Evolutionary conservation across 2,113 vertebrate species (phyloP).

Genomic region (Zosterops japonicus): DNA sequence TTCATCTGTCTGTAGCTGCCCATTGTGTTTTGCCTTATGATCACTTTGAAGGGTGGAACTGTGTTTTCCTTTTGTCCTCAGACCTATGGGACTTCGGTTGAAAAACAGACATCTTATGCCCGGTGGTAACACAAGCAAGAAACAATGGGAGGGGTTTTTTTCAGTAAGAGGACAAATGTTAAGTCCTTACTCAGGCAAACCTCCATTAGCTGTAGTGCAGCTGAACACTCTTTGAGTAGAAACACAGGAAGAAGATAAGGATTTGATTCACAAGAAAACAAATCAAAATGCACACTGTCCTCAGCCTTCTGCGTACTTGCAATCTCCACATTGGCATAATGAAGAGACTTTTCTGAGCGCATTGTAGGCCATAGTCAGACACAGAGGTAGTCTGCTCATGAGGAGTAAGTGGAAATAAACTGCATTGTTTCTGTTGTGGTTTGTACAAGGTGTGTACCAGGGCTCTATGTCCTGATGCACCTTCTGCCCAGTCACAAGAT

Average conservation of each 20-base stretch:
- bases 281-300: neutral
- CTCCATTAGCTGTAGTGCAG: neutral
- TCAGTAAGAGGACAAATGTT: neutral
- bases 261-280: neutral
- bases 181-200: neutral
- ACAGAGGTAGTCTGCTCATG: neutral
- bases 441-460: neutral
- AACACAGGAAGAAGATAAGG: neutral
- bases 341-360: neutral
- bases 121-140: neutral
- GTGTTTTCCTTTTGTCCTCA: conserved; percentile 24
- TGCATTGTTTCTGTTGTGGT: accelerated
- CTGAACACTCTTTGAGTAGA: neutral
- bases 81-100: neutral
- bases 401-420: neutral
- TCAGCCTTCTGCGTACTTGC: neutral
- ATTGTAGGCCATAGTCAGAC: neutral
- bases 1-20: neutral
- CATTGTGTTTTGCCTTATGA: conserved; percentile 11
- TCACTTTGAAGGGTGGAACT: neutral
- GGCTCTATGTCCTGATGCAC: neutral
- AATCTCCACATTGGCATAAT: neutral
- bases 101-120: neutral
- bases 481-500: neutral
- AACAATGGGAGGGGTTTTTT: neutral